phyloP scores from a whole-genome alignment of 2,888 invertebrate species.

The Cryptus armator region DNA sequence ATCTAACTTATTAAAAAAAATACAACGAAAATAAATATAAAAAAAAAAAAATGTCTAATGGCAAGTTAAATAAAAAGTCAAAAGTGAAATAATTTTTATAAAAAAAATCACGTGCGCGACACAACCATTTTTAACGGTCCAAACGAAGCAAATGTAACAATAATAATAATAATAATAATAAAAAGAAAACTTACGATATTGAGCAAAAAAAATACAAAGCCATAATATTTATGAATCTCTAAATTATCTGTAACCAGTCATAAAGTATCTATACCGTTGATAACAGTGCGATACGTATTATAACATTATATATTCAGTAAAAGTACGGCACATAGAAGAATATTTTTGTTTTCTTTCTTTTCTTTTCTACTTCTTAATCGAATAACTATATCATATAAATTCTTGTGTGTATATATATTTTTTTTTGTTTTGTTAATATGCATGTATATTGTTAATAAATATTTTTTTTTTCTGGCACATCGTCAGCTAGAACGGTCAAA shows the following conservation, averaged over 20 bases:
- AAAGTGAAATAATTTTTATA: slow-evolving; percentile 8
- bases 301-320: slow-evolving; percentile 75
- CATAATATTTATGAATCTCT: slow-evolving; percentile 51
- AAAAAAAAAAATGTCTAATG: slow-evolving; percentile 49
- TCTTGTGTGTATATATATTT: slow-evolving; percentile 67
- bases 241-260: slow-evolving; percentile 68
- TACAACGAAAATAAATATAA: slow-evolving; percentile 35
- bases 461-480: slow-evolving; percentile 80
- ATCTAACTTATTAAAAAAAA: slow-evolving; percentile 8
- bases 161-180: slow-evolving; percentile 54
- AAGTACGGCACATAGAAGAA: slow-evolving; percentile 83
- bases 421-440: slow-evolving; percentile 62
- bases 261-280: slow-evolving; percentile 70
- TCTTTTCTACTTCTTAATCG: slow-evolving; percentile 65
- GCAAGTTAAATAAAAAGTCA: slow-evolving; percentile 42
- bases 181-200: slow-evolving; percentile 62
- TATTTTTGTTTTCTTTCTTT: slow-evolving; percentile 76
- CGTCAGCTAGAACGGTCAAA: slow-evolving; percentile 74
- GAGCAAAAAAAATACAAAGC: slow-evolving; percentile 66
- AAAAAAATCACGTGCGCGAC: slow-evolving; percentile 36
- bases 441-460: slow-evolving; percentile 78
- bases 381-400: slow-evolving; percentile 73
- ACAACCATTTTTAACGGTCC: slow-evolving; percentile 34
- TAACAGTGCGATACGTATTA: slow-evolving; percentile 72
- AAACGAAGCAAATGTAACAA: slow-evolving; percentile 45